Percentiles rank a stretch among this genome's conserved stretches.
Evolutionary conservation across 2,888 invertebrate genomes (phyloP).

Genomic region (Synergus umbraculus): DNA sequence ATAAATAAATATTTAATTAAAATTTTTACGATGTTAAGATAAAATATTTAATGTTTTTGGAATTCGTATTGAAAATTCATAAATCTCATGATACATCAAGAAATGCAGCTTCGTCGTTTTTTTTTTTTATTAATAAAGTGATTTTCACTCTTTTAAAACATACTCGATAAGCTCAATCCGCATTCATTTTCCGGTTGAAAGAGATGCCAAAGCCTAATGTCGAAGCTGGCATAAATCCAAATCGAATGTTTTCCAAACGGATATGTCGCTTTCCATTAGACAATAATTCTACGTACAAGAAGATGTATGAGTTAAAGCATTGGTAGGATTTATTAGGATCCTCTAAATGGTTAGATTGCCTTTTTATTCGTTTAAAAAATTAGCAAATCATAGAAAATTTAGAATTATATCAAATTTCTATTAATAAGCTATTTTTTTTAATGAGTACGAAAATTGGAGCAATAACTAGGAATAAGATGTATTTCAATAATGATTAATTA

Average conservation of each 20-base stretch:
- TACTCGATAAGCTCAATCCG: slow-evolving; percentile 59
- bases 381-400: neutral
- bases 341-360: neutral
- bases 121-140: neutral
- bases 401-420: neutral
- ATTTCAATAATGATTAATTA: too few relatives aligned
- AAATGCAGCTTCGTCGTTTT: neutral
- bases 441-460: neutral
- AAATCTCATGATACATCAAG: neutral
- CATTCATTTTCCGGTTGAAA: slow-evolving; percentile 63
- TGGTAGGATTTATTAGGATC: slow-evolving; percentile 21
- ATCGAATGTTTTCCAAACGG: slow-evolving; percentile 57
- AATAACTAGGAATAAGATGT: too few relatives aligned
- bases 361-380: neutral
- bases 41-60: too few relatives aligned
- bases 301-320: neutral
- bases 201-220: slow-evolving; percentile 68
- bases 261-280: slow-evolving; percentile 56
- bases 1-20: neutral
- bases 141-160: slow-evolving; percentile 9
- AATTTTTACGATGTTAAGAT: neutral
- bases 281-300: slow-evolving; percentile 24
- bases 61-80: neutral
- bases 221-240: slow-evolving; percentile 68
- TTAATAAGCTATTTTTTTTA: neutral